phyloP scores from a whole-genome alignment of 2,888 invertebrate genomes.

The Agriotes lineatus region DNA sequence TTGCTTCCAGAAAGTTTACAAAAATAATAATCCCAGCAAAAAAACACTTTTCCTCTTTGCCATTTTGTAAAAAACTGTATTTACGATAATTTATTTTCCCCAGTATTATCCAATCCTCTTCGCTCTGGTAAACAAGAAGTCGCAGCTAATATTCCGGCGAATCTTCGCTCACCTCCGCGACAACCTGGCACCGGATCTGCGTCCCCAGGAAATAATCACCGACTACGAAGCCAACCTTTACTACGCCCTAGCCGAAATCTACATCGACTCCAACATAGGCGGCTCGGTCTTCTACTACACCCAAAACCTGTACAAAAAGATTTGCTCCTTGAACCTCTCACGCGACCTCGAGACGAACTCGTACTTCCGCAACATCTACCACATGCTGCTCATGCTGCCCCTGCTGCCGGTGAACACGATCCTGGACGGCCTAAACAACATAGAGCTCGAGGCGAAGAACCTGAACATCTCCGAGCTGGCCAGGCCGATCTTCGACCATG shows the following conservation, averaged over 20 bases:
- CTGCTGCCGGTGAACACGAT: conserved; percentile 63
- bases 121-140: conserved; percentile 58
- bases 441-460: conserved; percentile 59
- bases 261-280: conserved; percentile 60
- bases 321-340: conserved; percentile 58
- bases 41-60: too few relatives aligned
- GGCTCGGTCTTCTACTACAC: conserved; percentile 63
- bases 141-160: conserved; percentile 59
- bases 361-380: conserved; percentile 60
- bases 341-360: conserved; percentile 60
- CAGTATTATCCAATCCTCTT: conserved; percentile 63
- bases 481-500: conserved; percentile 56
- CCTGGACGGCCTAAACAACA: conserved; percentile 59
- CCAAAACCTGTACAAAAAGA: conserved; percentile 62
- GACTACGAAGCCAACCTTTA: conserved; percentile 62
- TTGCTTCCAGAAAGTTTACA: neutral
- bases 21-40: too few relatives aligned
- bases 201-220: conserved; percentile 62
- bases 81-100: neutral
- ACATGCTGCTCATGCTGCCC: conserved; percentile 63
- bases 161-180: conserved; percentile 59
- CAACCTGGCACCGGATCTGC: conserved; percentile 56
- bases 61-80: neutral
- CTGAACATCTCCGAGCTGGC: conserved; percentile 52
- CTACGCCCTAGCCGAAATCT: conserved; percentile 61